phyloP scores from a whole-genome alignment of 1,140 invertebrate genomes.

The Trichomalopsis sarcophagae region DNA sequence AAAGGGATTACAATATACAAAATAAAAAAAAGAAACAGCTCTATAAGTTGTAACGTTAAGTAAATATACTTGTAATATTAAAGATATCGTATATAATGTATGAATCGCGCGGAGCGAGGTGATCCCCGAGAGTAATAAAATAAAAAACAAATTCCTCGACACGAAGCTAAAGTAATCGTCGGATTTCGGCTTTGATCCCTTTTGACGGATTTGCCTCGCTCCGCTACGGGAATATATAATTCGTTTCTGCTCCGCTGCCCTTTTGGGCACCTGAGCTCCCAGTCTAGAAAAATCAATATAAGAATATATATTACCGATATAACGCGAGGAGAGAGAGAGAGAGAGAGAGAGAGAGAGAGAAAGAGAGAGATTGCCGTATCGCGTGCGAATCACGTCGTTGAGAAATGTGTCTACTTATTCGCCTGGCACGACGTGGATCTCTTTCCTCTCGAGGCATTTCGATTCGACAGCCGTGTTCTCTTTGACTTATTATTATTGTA shows the following conservation, averaged over 20 bases:
- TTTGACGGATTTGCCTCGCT: not conserved
- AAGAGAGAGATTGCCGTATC: not conserved
- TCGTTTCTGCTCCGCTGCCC: not conserved
- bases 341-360: too few relatives aligned
- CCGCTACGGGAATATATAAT: not conserved
- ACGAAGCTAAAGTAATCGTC: too few relatives aligned
- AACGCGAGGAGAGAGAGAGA: not conserved
- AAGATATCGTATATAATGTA: not conserved
- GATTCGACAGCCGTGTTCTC: not conserved
- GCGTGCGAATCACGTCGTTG: too few relatives aligned
- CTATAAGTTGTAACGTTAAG: constrained; percentile 28
- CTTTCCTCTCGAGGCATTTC: not conserved
- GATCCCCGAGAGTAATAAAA: not conserved
- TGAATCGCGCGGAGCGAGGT: not conserved
- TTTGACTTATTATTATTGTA: not conserved
- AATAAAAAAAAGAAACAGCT: constrained; percentile 5
- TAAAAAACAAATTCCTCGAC: too few relatives aligned
- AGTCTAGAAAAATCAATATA: constrained; percentile 1
- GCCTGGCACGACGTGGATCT: not conserved
- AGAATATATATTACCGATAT: not conserved
- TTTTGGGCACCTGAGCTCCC: not conserved
- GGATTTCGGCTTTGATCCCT: too few relatives aligned
- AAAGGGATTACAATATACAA: not conserved
- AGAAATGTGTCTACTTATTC: too few relatives aligned
- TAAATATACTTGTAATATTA: constrained; percentile 22